A percentile compares a stretch with the other conserved stretches of the same genome.
Evolutionary conservation across 2,113 vertebrate genomes (phyloP).

Genomic region (Paralichthys olivaceus): DNA sequence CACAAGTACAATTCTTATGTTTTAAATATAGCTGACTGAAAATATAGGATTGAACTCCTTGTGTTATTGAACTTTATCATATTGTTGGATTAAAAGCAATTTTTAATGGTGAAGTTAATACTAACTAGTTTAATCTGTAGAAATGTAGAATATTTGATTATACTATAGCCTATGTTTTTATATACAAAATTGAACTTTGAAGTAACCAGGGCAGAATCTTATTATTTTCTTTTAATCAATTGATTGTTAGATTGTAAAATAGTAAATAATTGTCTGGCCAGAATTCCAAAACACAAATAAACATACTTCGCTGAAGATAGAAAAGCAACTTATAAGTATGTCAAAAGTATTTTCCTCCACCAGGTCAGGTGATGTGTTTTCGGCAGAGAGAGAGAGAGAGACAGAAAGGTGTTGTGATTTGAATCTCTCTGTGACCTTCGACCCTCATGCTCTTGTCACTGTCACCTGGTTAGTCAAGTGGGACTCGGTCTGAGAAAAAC

Average conservation of each 20-base stretch:
- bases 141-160: background rate
- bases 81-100: too few relatives aligned
- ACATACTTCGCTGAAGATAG: background rate
- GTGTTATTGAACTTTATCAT: background rate
- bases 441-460: conserved; percentile 7
- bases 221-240: background rate
- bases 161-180: background rate
- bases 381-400: conserved; percentile 5
- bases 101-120: too few relatives aligned
- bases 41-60: too few relatives aligned
- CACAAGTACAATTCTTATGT: too few relatives aligned
- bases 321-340: background rate
- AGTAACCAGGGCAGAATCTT: background rate
- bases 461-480: conserved; percentile 41
- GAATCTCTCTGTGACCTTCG: conserved; percentile 53
- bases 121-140: background rate
- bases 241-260: background rate
- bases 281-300: background rate
- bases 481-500: conserved; percentile 31
- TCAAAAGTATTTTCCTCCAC: background rate
- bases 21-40: too few relatives aligned
- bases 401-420: conserved; percentile 51
- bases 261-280: background rate
- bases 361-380: background rate
- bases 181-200: too few relatives aligned